These are phyloP conservation scores for Morphnarchus princeps DNA, from an alignment of 2,113 vertebrate genomes.

Conservation along the genomic window DNA sequence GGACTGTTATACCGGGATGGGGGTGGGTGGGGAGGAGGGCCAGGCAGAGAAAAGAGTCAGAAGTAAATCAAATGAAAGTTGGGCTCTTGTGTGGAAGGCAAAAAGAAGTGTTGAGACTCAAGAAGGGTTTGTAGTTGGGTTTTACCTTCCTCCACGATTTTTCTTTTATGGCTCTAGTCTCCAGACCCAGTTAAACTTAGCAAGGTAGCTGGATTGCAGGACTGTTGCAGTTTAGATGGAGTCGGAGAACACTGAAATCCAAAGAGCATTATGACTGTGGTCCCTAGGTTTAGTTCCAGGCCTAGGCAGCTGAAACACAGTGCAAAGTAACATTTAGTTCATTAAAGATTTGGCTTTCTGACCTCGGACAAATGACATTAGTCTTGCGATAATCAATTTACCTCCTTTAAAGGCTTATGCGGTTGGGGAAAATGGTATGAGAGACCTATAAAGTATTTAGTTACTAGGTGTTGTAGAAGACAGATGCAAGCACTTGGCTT, in stretches of 20 bases:
- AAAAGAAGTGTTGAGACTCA: background rate
- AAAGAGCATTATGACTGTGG: accelerated
- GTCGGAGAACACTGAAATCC: background rate
- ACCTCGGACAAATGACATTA: background rate
- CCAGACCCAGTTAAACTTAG: background rate
- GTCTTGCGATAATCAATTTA: background rate
- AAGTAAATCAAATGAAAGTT: background rate
- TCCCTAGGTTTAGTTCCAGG: background rate
- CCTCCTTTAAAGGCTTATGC: background rate
- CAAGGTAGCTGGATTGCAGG: background rate
- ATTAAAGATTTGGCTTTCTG: background rate
- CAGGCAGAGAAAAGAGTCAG: background rate
- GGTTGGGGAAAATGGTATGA: background rate
- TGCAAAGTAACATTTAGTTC: background rate
- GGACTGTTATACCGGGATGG: accelerated
- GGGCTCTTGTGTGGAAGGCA: background rate
- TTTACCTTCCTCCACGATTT: background rate
- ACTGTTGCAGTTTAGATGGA: background rate
- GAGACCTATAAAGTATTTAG: background rate
- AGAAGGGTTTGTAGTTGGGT: background rate
- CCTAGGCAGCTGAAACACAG: background rate
- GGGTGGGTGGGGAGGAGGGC: too few species aligned
- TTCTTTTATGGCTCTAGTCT: background rate
- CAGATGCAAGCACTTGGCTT: background rate
- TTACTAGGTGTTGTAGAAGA: background rate